phyloP scores from a whole-genome alignment of 1,140 invertebrate species.

The Drosophila erecta region DNA sequence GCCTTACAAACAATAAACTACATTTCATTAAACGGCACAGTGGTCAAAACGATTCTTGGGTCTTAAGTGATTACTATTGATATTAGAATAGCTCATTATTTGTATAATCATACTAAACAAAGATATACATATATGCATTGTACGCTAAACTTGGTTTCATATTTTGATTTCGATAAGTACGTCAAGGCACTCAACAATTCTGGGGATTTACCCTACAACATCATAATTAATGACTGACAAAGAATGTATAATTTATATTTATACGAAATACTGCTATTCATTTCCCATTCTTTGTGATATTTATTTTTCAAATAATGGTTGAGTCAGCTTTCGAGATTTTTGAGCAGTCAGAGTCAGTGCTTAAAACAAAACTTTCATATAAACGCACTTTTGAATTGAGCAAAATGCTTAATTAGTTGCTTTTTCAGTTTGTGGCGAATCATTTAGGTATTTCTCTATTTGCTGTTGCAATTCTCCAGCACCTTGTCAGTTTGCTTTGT shows the following conservation, averaged over 20 bases:
- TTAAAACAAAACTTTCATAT: too few species aligned
- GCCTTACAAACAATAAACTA: conserved; percentile 50
- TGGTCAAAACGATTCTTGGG: conserved; percentile 17
- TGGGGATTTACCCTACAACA: conserved; percentile 5
- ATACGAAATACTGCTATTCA: neutral
- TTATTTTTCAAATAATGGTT: neutral
- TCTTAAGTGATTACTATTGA: too few species aligned
- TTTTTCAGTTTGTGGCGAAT: neutral
- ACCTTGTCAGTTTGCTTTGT: conserved; percentile 3
- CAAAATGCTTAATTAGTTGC: neutral
- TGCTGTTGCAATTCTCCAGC: conserved; percentile 5
- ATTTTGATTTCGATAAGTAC: too few species aligned
- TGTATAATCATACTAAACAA: too few species aligned
- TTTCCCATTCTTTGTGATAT: neutral
- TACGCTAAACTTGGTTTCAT: too few species aligned
- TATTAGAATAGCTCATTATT: neutral
- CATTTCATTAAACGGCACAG: conserved; percentile 57
- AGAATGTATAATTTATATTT: neutral
- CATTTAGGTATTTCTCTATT: conserved; percentile 24
- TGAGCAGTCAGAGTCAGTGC: too few species aligned
- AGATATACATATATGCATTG: too few species aligned
- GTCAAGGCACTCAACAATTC: neutral
- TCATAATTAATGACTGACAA: conserved; percentile 20
- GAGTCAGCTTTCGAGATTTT: too few species aligned
- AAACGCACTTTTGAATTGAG: too few species aligned